Evolutionary conservation across 2,113 vertebrate genomes (phyloP), one percentile per base, ranked within the genome.

Genomic region (Deroptyus accipitrinus): DNA sequence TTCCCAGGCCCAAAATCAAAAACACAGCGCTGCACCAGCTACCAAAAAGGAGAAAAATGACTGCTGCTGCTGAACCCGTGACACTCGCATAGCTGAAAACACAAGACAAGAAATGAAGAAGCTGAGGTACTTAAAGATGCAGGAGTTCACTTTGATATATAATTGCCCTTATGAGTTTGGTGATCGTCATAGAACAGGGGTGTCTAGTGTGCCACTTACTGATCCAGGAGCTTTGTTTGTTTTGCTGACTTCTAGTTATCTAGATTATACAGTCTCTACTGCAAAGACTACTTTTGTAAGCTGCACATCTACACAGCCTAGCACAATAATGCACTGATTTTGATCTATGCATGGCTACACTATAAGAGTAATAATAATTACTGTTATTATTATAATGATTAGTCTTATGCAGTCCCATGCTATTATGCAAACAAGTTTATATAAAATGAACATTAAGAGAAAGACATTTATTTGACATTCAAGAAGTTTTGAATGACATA

Each of bases 401-500:
- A 93, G 37, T 42, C 66, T 94, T 44, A 37, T 27, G 11, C 33
- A 73, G 54, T n/a, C 14, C 70, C 54, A 44, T 72, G n/a, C 17
- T 59, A 70, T 18, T 86, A 64, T 27, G 24, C 11, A 91, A 90
- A 63, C 25, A 48, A 33, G 11, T 91, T 79, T 73, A 79, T 39
- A 31, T 84, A 35, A 81, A 82, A 88, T 54, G 78, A 83, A 44
- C 92, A 61, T 94, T 96, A 96, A 95, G 86, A 95, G 89, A 94
- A 94, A 96, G 59, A 92, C 48, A 81, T 90, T 96, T 86, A 88
- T 95, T 91, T 97, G 86, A 97, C 75, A 95, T 95, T 94, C 57
- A 92, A 76, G 74, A 96, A 94, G 76, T 97, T 98, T 97, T 96
- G 77, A 96, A 95, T 95, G 57, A 95, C 89, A 97, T 84, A 95